These are phyloP conservation scores for Amphimedon queenslandica DNA, from an alignment of 37 sponge, comb jelly and placozoan genomes.

Conservation along the genomic window DNA sequence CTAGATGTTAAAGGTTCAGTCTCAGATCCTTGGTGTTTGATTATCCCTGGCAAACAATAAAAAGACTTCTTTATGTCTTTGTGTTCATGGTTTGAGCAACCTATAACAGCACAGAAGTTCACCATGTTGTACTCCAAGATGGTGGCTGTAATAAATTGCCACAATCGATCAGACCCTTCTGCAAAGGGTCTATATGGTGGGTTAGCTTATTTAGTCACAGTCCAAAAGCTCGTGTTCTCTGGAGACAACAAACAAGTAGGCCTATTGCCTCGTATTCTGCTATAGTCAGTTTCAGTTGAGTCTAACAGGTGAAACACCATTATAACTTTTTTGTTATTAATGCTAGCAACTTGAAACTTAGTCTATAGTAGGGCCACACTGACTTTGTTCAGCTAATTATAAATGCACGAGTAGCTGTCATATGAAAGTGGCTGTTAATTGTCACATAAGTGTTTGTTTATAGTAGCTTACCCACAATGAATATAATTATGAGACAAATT, in stretches of 20 bases:
- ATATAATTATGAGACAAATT: too few species aligned
- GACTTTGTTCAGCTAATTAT: too few species aligned
- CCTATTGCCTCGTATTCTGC: not conserved
- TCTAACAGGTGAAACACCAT: too few species aligned
- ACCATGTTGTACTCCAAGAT: not conserved
- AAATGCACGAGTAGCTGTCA: too few species aligned
- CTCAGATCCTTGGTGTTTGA: not conserved
- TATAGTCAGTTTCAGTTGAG: too few species aligned
- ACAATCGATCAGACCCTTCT: not conserved
- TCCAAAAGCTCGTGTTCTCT: constrained; percentile 15
- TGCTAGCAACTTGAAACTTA: too few species aligned
- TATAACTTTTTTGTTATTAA: too few species aligned
- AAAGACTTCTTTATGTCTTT: not conserved
- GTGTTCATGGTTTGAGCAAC: not conserved
- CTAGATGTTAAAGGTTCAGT: not conserved
- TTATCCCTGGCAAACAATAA: not conserved
- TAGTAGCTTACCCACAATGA: too few species aligned
- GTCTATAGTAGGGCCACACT: too few species aligned
- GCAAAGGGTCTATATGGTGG: not conserved
- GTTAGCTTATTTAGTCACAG: constrained; percentile 19
- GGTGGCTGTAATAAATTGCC: not conserved
- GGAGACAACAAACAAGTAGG: constrained; percentile 20
- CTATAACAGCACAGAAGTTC: not conserved
- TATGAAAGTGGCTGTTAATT: too few species aligned
- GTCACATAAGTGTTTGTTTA: too few species aligned